Evolutionary conservation across 2,888 invertebrate species (phyloP).

Genomic region (Scaptomyza polygonia): DNA sequence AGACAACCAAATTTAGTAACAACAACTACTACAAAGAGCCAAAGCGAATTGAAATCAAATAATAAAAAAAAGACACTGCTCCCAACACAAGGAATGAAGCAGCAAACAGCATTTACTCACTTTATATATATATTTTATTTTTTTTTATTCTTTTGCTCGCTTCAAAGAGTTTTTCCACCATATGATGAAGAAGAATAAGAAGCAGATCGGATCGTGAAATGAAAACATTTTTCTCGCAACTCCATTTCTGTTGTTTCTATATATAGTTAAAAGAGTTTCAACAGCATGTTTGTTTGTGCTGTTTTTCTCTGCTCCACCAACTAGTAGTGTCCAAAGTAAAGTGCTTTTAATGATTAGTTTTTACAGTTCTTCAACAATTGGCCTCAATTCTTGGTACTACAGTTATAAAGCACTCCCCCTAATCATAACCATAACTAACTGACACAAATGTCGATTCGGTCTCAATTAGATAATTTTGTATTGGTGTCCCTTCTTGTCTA

Average conservation of each 20-base stretch:
- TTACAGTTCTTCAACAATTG: conserved; percentile 32
- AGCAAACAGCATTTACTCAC: conserved; percentile 33
- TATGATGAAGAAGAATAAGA: conserved; percentile 8
- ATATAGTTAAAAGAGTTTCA: conserved; percentile 54
- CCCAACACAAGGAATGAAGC: conserved; percentile 24
- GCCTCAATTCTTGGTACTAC: conserved; percentile 53
- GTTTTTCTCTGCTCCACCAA: conserved; percentile 34
- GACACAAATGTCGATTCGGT: conserved; percentile 30
- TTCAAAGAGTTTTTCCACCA: conserved; percentile 70
- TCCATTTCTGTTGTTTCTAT: conserved; percentile 56
- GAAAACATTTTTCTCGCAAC: conserved; percentile 58
- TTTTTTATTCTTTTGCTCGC: conserved; percentile 40
- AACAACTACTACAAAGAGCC: conserved; percentile 60
- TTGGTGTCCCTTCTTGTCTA: conserved; percentile 16
- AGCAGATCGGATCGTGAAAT: conserved; percentile 32
- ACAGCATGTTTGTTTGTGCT: conserved; percentile 8
- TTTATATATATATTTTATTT: conserved; percentile 34
- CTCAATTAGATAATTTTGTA: conserved; percentile 43
- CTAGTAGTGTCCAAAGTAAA: conserved; percentile 54
- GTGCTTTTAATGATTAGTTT: conserved; percentile 69
- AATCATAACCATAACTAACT: conserved; percentile 13
- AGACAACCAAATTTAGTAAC: conserved; percentile 79
- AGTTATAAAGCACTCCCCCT: conserved; percentile 27
- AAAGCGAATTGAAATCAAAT: conserved; percentile 73
- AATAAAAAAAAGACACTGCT: conserved; percentile 62